Percentiles rank a stretch among this genome's conserved stretches.
Conservation (phyloP, 2,113 vertebrate genomes). For the Corythoichthys haematopterus region DNA sequence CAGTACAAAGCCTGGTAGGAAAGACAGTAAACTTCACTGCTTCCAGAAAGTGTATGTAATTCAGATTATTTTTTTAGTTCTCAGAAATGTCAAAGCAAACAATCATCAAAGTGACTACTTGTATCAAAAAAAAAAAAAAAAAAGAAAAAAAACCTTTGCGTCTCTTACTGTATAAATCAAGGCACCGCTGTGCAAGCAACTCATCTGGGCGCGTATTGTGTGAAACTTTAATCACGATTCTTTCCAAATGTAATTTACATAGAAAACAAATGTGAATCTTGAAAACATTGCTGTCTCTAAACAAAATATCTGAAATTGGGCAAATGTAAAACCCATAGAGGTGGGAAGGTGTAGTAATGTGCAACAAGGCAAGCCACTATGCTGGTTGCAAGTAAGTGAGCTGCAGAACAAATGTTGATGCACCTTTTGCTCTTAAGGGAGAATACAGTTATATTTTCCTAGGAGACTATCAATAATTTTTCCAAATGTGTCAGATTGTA, state of each 20-base stretch:
- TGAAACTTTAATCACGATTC: background rate
- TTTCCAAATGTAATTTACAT: background rate
- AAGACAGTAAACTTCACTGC: too few relatives aligned
- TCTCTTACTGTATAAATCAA: background rate
- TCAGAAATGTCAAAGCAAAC: too few relatives aligned
- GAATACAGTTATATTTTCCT: background rate
- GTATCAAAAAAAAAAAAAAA: too few relatives aligned
- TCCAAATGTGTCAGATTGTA: constrained; percentile 1
- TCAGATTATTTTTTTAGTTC: too few relatives aligned
- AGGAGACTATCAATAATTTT: background rate
- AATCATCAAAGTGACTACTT: too few relatives aligned
- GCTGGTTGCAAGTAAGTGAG: background rate
- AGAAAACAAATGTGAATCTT: background rate
- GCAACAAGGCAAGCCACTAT: too few relatives aligned
- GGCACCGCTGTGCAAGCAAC: background rate
- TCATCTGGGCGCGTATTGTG: background rate
- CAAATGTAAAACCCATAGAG: background rate
- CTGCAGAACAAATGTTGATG: background rate
- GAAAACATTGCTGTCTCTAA: too few relatives aligned
- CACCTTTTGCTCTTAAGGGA: background rate
- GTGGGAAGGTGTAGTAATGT: background rate
- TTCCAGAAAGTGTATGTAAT: too few relatives aligned
- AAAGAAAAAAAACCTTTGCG: too few relatives aligned
- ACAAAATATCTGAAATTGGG: background rate
- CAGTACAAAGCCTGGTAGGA: too few relatives aligned